Base-by-base conservation (phyloP, 2,888 invertebrate species). In the Leptinotarsa juncta region DNA sequence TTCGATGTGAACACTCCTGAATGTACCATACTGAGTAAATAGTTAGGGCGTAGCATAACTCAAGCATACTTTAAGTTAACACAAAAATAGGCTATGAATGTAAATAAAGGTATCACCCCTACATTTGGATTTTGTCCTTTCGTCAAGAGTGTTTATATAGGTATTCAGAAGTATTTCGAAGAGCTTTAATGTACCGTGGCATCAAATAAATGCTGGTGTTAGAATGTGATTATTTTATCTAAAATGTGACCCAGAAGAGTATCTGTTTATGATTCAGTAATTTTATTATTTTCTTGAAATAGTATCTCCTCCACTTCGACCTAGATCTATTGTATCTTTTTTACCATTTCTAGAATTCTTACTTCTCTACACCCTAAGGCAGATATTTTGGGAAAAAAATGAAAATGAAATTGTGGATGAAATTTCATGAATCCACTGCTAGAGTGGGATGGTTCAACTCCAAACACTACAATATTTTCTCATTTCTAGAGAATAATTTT, bases 1-100 rank as follows among this genome's bases (percentile, higher is more conserved):
- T 72, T 74, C 51, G 67, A 60, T 77, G 72, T 77, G 70, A 77
- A 70, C 77, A 77, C 74, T 77, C 67, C 72, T 71, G 65, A 74
- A 74, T 74, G 71, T 74, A 74, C 71, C 70, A 71, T 74, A 62
- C 55, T 57, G 23, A 57, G 15, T 57, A 53, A 67, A 60, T 71
- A 74, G 32, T 67, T 71, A 71, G 62, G 74, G 57, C 55, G 50
- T 70, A 68, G 70, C 70, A n/a, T 74, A 53, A 70, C 49, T 20
- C 48, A 18, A n/a, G 23, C 49, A 66, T n/a, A 48, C 7, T 15
- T 65, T 55, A 48, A 71, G 48, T 55, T 73, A 65, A 75, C 72
- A 67, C 48, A 68, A 67, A 65, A 66, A 70, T 70, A 70, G 67
- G 76, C 76, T 76, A 73, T 76, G 68, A 71, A 73, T 76, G 70